phyloP scores from a whole-genome alignment of 2,797 vertebrate genomes.

The Hipposideros larvatus region DNA sequence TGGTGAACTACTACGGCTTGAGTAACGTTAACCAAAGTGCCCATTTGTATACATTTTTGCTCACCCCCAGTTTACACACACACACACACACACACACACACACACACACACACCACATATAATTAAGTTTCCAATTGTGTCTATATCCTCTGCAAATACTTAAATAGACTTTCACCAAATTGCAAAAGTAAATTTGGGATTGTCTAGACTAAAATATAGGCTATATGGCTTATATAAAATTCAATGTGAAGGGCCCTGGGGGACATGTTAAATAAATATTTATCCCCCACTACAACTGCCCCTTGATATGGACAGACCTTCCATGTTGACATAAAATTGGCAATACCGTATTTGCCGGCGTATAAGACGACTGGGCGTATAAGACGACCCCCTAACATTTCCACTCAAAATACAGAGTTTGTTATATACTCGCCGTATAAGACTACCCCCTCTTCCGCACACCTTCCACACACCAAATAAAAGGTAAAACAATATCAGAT shows the following conservation, averaged over 20 bases:
- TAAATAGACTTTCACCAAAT: not conserved
- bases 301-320: not conserved
- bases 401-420: too few species aligned
- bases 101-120: not conserved
- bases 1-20: too few species aligned
- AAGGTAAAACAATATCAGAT: too few species aligned
- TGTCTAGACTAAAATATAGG: conserved; percentile 7
- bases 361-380: too few species aligned
- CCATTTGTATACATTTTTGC: too few species aligned
- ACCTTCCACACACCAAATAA: too few species aligned
- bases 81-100: not conserved
- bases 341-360: too few species aligned
- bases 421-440: too few species aligned
- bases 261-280: not conserved
- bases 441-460: too few species aligned
- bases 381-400: too few species aligned
- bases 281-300: not conserved
- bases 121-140: not conserved
- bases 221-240: not conserved
- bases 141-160: not conserved
- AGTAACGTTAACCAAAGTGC: too few species aligned
- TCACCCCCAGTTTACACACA: not conserved
- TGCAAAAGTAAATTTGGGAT: not conserved
- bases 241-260: not conserved
- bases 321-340: not conserved